Conservation (phyloP, 2,113 vertebrate genomes). For the Mionectes macconnelli region DNA sequence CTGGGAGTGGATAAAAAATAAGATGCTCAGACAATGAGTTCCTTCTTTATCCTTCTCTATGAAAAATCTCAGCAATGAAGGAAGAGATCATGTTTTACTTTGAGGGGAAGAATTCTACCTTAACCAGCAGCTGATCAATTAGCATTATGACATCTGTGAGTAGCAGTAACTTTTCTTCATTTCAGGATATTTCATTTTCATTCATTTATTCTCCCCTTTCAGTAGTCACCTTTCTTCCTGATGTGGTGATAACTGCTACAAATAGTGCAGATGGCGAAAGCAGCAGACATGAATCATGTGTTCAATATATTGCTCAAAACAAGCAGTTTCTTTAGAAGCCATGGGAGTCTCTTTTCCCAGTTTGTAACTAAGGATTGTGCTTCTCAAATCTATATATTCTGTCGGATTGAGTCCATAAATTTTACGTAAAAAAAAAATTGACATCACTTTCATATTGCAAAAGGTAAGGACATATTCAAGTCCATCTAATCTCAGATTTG, state of each 20-base stretch:
- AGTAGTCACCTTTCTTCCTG: neutral
- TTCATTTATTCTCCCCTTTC: neutral
- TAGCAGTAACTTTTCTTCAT: neutral
- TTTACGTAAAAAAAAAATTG: neutral
- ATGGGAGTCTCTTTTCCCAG: neutral
- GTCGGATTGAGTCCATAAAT: neutral
- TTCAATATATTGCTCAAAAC: neutral
- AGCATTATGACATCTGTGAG: neutral
- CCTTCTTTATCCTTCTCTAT: neutral
- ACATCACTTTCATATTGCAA: neutral
- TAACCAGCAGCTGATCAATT: neutral
- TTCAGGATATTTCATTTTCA: neutral
- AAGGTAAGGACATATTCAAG: neutral
- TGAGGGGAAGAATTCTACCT: neutral
- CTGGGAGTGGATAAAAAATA: neutral
- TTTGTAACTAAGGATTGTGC: neutral
- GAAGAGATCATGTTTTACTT: neutral
- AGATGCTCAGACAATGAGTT: neutral
- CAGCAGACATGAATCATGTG: neutral
- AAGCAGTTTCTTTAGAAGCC: neutral
- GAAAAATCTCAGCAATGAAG: neutral
- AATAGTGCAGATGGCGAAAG: neutral
- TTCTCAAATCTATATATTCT: neutral
- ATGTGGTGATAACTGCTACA: neutral
- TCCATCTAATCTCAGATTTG: neutral